Base-by-base conservation (phyloP, 2,113 vertebrate species). In the Typhlomys cinereus region DNA sequence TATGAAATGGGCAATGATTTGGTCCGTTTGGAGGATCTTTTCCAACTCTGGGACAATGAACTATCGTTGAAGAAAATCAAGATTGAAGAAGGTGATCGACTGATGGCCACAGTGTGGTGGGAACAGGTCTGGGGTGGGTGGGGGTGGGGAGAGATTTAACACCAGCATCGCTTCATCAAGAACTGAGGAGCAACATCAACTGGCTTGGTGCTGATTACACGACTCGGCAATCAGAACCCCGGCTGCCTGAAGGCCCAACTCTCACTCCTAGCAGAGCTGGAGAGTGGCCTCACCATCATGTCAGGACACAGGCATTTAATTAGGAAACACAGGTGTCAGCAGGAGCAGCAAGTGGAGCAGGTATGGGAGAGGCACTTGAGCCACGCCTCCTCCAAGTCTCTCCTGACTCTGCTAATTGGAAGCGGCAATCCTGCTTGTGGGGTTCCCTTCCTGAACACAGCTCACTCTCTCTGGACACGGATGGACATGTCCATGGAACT, bases 231-330 rank as follows among this genome's bases (percentile, higher is more conserved):
- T 98, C 98, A 98, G 96, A 97, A 97, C 96, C 96, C 85, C 96
- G 29, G 48, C 66, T 21, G 97, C 97, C 97, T 59, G 83, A 97
- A 97, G 97, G 98, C 97, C 96, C 94, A 46, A 54, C 97, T 95
- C 82, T 96, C 97, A 97, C 97, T 97, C 97, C 97, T 97, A 97
- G 96, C 96, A 96, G 97, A 98, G 96, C 95, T 94, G 96, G 98
- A 96, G 94, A 96, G 97, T 96, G 95, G 92, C 96, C 96, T 98
- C 98, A 98, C 98, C 98, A 98, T 96, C 97, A 98, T 98, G 98
- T 99, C 98, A 98, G 98, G 95, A 98, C 97, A 98, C 98, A 98
- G 98, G 98, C 98, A 98, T 98, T 98, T 97, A 98, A 99, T 99
- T 98, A 99, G 98, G 95, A 97, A 95, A 95, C 94, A 93, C 94